phyloP scores from a whole-genome alignment of 2,113 vertebrate species.

The Gobius niger region DNA sequence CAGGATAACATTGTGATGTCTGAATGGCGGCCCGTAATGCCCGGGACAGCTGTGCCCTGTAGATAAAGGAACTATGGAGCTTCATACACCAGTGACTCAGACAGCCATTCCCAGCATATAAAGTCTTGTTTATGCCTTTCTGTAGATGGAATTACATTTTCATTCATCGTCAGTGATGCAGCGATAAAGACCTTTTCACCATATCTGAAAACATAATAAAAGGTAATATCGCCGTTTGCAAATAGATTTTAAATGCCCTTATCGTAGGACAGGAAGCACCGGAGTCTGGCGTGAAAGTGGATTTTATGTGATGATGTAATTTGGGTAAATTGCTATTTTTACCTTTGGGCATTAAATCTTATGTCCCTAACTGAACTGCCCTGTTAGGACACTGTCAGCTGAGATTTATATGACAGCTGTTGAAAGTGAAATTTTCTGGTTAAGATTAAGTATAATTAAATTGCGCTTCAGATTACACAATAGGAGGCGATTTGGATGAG shows the following conservation, averaged over 20 bases:
- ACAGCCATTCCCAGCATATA: not conserved
- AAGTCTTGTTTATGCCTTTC: slow-evolving; percentile 10
- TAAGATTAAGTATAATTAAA: not conserved
- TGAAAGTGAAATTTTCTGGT: not conserved
- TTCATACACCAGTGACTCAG: slow-evolving; percentile 2
- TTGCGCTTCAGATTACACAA: not conserved
- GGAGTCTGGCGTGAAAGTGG: not conserved
- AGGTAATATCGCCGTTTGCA: slow-evolving; percentile 5
- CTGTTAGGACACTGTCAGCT: not conserved
- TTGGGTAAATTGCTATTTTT: slow-evolving; percentile 5
- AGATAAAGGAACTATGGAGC: not conserved
- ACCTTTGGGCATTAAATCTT: slow-evolving; percentile 2
- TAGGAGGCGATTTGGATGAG: not conserved
- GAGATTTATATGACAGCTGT: not conserved
- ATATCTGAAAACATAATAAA: slow-evolving; percentile 5
- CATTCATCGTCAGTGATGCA: slow-evolving; percentile 8
- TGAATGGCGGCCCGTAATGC: slow-evolving; percentile 9
- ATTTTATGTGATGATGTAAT: slow-evolving; percentile 1
- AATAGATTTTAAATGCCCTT: slow-evolving; percentile 4
- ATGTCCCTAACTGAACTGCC: slow-evolving; percentile 1
- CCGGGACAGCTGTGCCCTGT: slow-evolving; percentile 7
- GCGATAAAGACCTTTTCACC: slow-evolving; percentile 1
- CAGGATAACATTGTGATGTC: slow-evolving; percentile 3
- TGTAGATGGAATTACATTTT: slow-evolving; percentile 9
- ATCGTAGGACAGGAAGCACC: not conserved